Conservation (phyloP, 2,797 vertebrate genomes). For the Anabas testudineus region DNA sequence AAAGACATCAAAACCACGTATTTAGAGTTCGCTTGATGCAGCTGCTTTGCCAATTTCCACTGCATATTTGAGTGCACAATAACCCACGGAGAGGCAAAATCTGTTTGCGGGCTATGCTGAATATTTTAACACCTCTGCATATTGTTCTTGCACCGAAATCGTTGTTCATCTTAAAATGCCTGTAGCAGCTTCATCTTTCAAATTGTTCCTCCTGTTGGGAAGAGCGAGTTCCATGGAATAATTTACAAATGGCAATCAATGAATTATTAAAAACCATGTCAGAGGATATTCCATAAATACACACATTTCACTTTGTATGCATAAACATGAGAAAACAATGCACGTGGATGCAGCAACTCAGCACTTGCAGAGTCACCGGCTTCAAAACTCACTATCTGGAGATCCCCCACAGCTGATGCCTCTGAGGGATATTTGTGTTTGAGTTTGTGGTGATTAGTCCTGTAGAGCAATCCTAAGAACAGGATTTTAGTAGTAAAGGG, state of each 20-base stretch:
- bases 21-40: constrained; percentile 34
- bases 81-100: constrained; percentile 62
- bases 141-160: constrained; percentile 75
- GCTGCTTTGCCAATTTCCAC: constrained; percentile 53
- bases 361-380: constrained; percentile 42
- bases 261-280: constrained; percentile 74
- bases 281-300: constrained; percentile 50
- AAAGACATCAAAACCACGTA: constrained; percentile 37
- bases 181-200: constrained; percentile 71
- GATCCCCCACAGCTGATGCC: constrained; percentile 32
- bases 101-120: constrained; percentile 71
- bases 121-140: constrained; percentile 83
- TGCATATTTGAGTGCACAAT: constrained; percentile 75
- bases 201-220: constrained; percentile 65
- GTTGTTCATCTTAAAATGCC: constrained; percentile 75
- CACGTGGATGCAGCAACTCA: constrained; percentile 17
- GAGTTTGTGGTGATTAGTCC: constrained; percentile 14
- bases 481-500: constrained; percentile 37
- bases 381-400: constrained; percentile 52
- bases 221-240: constrained; percentile 44
- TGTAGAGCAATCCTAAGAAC: constrained; percentile 17
- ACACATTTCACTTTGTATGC: constrained; percentile 47
- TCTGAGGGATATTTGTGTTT: constrained; percentile 40
- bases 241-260: constrained; percentile 71
- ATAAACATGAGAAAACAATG: constrained; percentile 27